These are phyloP conservation scores for Eufriesea mexicana DNA, from an alignment of 1,140 invertebrate species.

Conservation along the genomic window DNA sequence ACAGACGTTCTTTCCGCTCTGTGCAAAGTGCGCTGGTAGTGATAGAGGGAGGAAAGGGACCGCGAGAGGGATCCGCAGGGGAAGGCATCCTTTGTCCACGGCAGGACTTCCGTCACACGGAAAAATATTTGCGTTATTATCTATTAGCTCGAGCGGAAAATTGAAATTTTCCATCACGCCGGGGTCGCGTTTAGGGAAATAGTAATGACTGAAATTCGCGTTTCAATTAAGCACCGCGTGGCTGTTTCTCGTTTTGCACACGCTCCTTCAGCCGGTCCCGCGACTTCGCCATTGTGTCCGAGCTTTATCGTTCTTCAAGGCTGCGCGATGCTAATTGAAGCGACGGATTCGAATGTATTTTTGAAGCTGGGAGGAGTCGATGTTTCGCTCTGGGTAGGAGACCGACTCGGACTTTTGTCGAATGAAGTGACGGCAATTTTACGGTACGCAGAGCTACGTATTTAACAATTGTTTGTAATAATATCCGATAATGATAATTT, in stretches of 20 bases:
- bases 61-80: constrained; percentile 5
- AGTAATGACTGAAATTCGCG: constrained; percentile 60
- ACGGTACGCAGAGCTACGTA: too few species aligned
- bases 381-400: too few species aligned
- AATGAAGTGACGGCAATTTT: too few species aligned
- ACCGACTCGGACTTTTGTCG: too few species aligned
- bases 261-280: neutral
- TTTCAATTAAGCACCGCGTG: constrained; percentile 39
- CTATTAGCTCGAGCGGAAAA: constrained; percentile 68
- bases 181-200: constrained; percentile 47
- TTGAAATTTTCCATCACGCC: constrained; percentile 62
- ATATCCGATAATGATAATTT: too few species aligned
- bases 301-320: neutral
- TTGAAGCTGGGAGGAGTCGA: neutral
- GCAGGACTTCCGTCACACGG: constrained; percentile 59
- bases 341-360: neutral
- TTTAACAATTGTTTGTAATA: too few species aligned
- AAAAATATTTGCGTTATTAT: constrained; percentile 70
- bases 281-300: neutral
- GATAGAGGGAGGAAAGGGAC: neutral
- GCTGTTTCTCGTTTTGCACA: neutral
- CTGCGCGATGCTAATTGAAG: neutral
- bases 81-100: constrained; percentile 64
- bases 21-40: constrained; percentile 29
- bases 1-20: constrained; percentile 17